These are phyloP conservation scores for Drosophila santomea DNA, from an alignment of 1,140 invertebrate genomes.

Conservation along the genomic window DNA sequence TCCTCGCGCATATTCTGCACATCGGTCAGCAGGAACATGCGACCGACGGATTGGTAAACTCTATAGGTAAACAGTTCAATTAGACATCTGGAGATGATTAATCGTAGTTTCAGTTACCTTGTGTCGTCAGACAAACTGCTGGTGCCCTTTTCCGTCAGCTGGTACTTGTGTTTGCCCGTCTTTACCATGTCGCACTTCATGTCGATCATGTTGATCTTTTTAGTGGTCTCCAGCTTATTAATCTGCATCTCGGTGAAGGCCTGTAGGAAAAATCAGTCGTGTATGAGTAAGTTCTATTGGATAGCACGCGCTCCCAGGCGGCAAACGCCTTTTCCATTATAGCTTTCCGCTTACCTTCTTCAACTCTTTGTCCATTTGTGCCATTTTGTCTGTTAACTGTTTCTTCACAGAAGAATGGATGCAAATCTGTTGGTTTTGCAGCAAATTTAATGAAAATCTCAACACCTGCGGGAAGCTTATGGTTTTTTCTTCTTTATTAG, in stretches of 20 bases:
- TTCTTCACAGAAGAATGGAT: conserved; percentile 1
- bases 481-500: conserved; percentile 1
- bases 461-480: conserved; percentile 55
- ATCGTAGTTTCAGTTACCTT: conserved; percentile 32
- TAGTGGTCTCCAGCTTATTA: conserved; percentile 82
- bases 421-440: conserved; percentile 6
- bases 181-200: conserved; percentile 82
- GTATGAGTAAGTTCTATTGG: conserved; percentile 16
- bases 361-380: conserved; percentile 83
- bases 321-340: neutral
- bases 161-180: conserved; percentile 82
- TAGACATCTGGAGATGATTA: neutral
- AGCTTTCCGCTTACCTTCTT: conserved; percentile 64
- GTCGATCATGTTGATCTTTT: conserved; percentile 84
- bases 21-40: conserved; percentile 83
- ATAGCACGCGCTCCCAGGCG: conserved; percentile 42
- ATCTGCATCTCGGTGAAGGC: conserved; percentile 84
- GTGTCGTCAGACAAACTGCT: conserved; percentile 70
- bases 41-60: conserved; percentile 80
- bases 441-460: conserved; percentile 35
- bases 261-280: conserved; percentile 31
- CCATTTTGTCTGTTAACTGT: conserved; percentile 53
- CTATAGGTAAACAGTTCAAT: conserved; percentile 20
- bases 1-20: conserved; percentile 79
- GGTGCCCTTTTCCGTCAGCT: conserved; percentile 77